Conservation (phyloP, 2,888 invertebrate genomes). For the Osmoderma eremita region DNA sequence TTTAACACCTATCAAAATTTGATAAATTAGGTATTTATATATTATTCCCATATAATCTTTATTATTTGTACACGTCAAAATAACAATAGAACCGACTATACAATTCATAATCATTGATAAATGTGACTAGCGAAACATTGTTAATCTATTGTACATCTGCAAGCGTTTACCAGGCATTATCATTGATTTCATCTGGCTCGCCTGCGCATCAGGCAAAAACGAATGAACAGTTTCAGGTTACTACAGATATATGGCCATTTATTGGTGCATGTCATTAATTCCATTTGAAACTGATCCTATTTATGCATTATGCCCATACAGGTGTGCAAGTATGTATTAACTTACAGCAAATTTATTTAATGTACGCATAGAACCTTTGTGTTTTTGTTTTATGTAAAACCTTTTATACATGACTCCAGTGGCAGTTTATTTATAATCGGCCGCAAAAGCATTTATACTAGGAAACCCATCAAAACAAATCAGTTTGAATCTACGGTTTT, state of each 20-base stretch:
- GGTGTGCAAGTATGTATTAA: no score
- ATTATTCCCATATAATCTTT: no score
- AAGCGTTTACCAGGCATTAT: background rate
- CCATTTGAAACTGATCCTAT: background rate
- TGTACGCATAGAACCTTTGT: no score
- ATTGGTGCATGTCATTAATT: slow-evolving; percentile 6
- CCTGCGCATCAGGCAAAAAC: background rate
- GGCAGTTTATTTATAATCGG: no score
- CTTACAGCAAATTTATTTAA: no score
- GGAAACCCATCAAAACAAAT: no score
- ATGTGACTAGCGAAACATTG: background rate
- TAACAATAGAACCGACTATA: background rate
- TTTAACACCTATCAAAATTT: no score
- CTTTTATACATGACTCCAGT: no score
- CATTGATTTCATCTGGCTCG: background rate
- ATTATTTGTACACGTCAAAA: background rate
- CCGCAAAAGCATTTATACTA: no score
- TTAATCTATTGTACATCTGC: background rate
- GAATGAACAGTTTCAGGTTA: slow-evolving; percentile 21
- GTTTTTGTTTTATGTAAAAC: no score
- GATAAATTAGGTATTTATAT: no score
- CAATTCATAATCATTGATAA: background rate
- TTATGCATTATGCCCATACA: background rate
- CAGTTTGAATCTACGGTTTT: no score
- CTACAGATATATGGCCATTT: slow-evolving; percentile 1